Base-by-base conservation (phyloP, 2,113 vertebrate species). In the Engraulis encrasicolus region DNA sequence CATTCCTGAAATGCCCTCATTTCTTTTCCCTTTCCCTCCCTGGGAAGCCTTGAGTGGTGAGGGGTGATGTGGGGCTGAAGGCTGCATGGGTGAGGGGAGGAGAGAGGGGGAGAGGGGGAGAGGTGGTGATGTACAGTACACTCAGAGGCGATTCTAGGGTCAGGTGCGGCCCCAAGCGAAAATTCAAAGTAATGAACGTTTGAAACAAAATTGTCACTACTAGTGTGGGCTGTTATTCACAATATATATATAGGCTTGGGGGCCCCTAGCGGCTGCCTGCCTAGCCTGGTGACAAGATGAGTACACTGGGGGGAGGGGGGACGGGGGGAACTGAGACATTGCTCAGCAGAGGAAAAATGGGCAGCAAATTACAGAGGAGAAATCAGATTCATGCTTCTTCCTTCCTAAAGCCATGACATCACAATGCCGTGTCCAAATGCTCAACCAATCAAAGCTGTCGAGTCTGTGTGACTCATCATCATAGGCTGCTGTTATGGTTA, bases 381-480 rank as follows among this genome's bases (percentile, higher is more conserved):
- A 74, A 34, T 27, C 27, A 74, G 66, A 74, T 74, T 74, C 34
- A 74, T 74, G 66, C 66, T 74, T 74, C 66, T 31, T 74, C 66
- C n/a, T n/a, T n/a, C n/a, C n/a, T n/a, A n/a, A n/a, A n/a, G n/a
- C n/a, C 66, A 74, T 74, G 66, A 74, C 66, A 74, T 74, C 66
- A 74, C 66, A 74, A 74, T 74, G 66, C 66, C 34, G 66, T 31
- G 66, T 74, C 66, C n/a, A n/a, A n/a, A n/a, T 74, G 66, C 66
- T 74, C 27, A 74, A 74, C 66, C 66, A 74, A 74, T 74, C 66
- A 74, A 74, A 74, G 66, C 31, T 34, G 66, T 14, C 23, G 27
- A 34, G 66, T 31, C 4, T n/a, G n/a, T n/a, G 66, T 74, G 66
- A 74, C 66, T 74, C 66, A 74, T 74, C 66, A 74, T 74, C 66